Evolutionary conservation across 2,888 invertebrate species (phyloP).

Genomic region (Andrena flavipes): DNA sequence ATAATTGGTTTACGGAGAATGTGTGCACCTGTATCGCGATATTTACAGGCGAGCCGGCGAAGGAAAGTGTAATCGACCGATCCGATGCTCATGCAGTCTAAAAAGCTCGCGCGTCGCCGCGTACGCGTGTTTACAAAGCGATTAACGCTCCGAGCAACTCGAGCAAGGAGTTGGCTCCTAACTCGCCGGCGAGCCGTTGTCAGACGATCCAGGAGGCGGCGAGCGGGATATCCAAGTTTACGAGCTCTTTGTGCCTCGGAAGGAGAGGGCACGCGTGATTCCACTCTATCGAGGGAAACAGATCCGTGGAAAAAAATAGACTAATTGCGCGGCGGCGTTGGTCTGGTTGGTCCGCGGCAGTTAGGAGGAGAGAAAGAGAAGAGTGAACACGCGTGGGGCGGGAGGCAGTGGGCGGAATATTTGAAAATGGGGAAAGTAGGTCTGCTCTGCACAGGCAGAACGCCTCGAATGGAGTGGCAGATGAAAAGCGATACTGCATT

Average conservation of each 20-base stretch:
- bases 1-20: constrained; percentile 69
- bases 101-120: constrained; percentile 48
- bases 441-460: constrained; percentile 43
- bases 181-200: not conserved
- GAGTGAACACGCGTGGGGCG: not conserved
- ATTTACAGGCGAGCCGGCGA: constrained; percentile 58
- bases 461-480: constrained; percentile 47
- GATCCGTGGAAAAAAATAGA: constrained; percentile 2
- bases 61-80: constrained; percentile 74
- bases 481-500: constrained; percentile 62
- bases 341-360: not conserved
- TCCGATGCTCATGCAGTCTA: constrained; percentile 67
- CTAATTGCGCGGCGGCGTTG: not conserved
- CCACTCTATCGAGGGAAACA: not conserved
- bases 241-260: constrained; percentile 2
- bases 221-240: constrained; percentile 2
- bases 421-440: constrained; percentile 51
- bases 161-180: not conserved
- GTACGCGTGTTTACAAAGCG: constrained; percentile 52
- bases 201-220: not conserved
- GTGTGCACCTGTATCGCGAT: constrained; percentile 61
- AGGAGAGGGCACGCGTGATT: not conserved
- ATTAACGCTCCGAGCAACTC: constrained; percentile 21
- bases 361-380: not conserved
- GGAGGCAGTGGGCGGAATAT: constrained; percentile 19